Evolutionary conservation across 2,113 vertebrate species (phyloP), one percentile per base, ranked within the genome.

Genomic region (Oxyura jamaicensis): DNA sequence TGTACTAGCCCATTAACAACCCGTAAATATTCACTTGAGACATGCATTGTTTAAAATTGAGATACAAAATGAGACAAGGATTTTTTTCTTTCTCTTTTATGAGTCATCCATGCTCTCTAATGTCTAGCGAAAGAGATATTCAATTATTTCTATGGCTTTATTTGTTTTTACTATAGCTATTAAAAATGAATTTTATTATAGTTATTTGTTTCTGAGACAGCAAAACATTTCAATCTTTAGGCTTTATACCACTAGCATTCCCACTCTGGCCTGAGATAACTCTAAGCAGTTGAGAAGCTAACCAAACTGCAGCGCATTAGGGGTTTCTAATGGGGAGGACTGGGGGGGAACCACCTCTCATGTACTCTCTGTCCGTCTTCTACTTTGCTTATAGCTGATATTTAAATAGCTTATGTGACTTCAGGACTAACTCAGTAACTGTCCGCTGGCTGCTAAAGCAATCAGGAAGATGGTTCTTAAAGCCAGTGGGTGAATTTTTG

Each of bases 21-120:
- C 44, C 5, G 29, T 81, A 96, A 97, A 96, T 93, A 97, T 94
- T 93, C 88, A 48, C 90, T 81, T 11, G 46, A 88, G 90, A 86
- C 36, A 31, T 5, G 26, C 42, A 86, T 93, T 91, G 67, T 91
- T 95, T 93, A 96, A 89, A 96, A 97, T 91, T 96, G 68, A 96
- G 93, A 91, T 67, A 69, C 90, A 95, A 95, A 93, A 93, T 59
- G 59, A 90, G 81, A 94, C 91, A 88, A 76, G 44, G 71, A 42
- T 22, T 76, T 68, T 75, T 94, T 80, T 35, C 58, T 55, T 75
- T 83, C 56, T 73, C 53, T 82, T 76, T 76, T 82, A 31, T 62
- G 62, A 69, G 21, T 11, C 69, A 41, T 91, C 13, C 44, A 14
- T 39, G 71, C n/a, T 96, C 91, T 90, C 10, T 1, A 82, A 73